A percentile compares a stretch with the other conserved stretches of the same genome.
phyloP scores from a whole-genome alignment of 2,113 vertebrate species.

The Hyperoodon ampullatus region DNA sequence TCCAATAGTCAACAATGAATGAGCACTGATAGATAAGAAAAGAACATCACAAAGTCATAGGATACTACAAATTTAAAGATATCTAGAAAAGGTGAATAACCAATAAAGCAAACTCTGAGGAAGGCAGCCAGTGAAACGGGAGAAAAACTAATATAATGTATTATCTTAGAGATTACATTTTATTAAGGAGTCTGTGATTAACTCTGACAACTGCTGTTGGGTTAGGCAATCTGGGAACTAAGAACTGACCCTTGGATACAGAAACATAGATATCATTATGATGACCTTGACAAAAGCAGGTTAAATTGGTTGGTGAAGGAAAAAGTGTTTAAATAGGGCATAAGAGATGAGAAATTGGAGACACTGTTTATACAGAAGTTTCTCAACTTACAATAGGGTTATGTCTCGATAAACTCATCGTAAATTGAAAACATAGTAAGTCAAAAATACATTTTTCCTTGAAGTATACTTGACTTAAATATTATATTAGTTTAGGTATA shows the following conservation, averaged over 20 bases:
- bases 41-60: background rate
- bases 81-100: background rate
- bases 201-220: background rate
- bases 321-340: background rate
- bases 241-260: background rate
- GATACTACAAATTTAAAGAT: background rate
- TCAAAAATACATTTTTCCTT: background rate
- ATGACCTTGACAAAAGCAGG: background rate
- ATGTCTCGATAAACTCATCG: background rate
- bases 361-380: background rate
- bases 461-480: background rate
- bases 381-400: background rate
- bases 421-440: background rate
- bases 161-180: background rate
- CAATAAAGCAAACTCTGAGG: background rate
- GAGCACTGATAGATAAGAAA: background rate
- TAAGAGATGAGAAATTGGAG: background rate
- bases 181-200: background rate
- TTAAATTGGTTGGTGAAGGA: background rate
- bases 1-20: background rate
- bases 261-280: background rate
- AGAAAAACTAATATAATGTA: background rate
- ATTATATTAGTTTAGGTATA: background rate
- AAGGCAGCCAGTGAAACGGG: background rate
- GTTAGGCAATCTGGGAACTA: background rate